Evolutionary conservation across 2,888 invertebrate species (phyloP).

Genomic region (Drosophila dives): DNA sequence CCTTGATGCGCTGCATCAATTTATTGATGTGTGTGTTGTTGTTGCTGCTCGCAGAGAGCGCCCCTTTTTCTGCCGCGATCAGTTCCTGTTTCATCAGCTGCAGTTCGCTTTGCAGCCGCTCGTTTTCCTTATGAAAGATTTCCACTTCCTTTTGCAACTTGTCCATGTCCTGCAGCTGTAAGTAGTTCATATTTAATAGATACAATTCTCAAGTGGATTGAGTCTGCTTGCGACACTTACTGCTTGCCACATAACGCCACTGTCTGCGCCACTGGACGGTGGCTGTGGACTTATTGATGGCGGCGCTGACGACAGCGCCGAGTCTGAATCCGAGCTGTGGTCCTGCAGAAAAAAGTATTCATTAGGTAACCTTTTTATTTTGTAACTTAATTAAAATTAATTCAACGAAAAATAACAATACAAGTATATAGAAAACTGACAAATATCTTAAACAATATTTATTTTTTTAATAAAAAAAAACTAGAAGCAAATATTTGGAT

Average conservation of each 20-base stretch:
- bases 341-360: slow-evolving; percentile 54
- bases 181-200: slow-evolving; percentile 26
- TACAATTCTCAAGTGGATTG: background rate
- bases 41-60: slow-evolving; percentile 83
- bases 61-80: slow-evolving; percentile 85
- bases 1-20: slow-evolving; percentile 84
- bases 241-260: slow-evolving; percentile 85
- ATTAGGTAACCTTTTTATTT: background rate
- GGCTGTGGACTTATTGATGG: slow-evolving; percentile 90
- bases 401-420: background rate
- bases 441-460: background rate
- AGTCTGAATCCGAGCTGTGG: slow-evolving; percentile 87
- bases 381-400: background rate
- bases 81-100: slow-evolving; percentile 86
- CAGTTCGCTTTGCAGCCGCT: slow-evolving; percentile 85
- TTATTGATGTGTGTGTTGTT: slow-evolving; percentile 76
- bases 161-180: slow-evolving; percentile 81
- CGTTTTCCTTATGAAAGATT: slow-evolving; percentile 84
- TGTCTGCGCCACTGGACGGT: slow-evolving; percentile 82
- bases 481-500: background rate
- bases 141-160: slow-evolving; percentile 84
- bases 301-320: slow-evolving; percentile 89
- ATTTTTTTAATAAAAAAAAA: background rate
- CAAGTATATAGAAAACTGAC: background rate
- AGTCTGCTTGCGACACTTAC: slow-evolving; percentile 62